These are phyloP conservation scores for Drosophila ironensis DNA, from an alignment of 1,140 invertebrate genomes.

Conservation along the genomic window DNA sequence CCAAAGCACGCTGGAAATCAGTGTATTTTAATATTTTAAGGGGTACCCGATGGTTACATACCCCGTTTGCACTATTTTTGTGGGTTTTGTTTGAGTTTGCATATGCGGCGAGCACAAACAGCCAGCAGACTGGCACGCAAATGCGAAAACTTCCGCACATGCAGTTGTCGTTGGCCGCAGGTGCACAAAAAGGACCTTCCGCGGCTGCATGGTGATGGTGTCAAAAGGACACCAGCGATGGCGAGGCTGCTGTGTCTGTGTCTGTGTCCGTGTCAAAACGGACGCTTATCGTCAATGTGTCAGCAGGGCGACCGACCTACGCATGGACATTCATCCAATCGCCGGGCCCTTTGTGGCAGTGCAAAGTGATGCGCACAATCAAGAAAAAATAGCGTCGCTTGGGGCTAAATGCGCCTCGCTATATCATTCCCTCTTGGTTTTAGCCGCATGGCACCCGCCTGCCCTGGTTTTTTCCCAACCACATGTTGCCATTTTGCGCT, in stretches of 20 bases:
- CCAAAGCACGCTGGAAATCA: too few relatives aligned
- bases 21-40: background rate
- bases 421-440: background rate
- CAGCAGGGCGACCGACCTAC: conserved; percentile 20
- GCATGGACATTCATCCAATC: conserved; percentile 55
- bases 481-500: conserved; percentile 61
- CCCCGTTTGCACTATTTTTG: background rate
- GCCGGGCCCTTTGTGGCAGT: conserved; percentile 34
- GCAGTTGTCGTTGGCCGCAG: conserved; percentile 38
- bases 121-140: conserved; percentile 14
- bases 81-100: conserved; percentile 26
- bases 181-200: conserved; percentile 18
- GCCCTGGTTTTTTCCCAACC: conserved; percentile 15
- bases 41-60: background rate
- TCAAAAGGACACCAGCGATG: too few relatives aligned
- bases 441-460: background rate
- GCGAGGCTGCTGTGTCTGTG: background rate
- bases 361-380: conserved; percentile 41
- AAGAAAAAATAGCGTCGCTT: conserved; percentile 36
- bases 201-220: background rate
- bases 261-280: conserved; percentile 18
- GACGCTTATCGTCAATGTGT: conserved; percentile 23
- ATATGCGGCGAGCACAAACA: conserved; percentile 56
- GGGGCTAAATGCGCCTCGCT: conserved; percentile 14
- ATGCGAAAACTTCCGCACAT: conserved; percentile 10